Base-by-base conservation (phyloP, 2,797 vertebrate genomes). In the Cossypha heuglini region DNA sequence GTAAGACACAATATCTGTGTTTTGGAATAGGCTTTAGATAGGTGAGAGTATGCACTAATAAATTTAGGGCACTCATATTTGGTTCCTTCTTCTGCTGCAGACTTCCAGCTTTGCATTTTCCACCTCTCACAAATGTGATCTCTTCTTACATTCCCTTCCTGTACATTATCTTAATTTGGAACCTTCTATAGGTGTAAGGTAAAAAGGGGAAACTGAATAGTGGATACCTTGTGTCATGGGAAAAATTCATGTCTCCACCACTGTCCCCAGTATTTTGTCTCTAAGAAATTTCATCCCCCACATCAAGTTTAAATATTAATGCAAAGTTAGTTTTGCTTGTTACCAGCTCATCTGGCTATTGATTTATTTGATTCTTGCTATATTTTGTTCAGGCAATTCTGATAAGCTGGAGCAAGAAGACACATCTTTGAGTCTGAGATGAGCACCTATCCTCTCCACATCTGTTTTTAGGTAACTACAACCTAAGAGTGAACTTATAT, bases 181-280 rank as follows among this genome's bases (percentile, higher is more conserved):
- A 66, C 6, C 5, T 76, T 8, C 8, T 58, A 2, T 5, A 46
- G 19, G 7, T 26, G 11, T 77, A 64, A 68, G 5, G 14, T 43
- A 24, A 33, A 79, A 75, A 52, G 35, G 20, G 3, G n/a, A 79
- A 69, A 61, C 16, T 25, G 17, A 72, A 17, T 6, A 42, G 31
- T 15, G 21, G 61, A n/a, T 1, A 6, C 7, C 3, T 69, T 1
- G 1, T 13, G 8, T n/a, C 5, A 8, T 8, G 5, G 19, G 16
- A 45, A 14, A 54, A 87, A 21, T 46, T 85, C 11, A 2, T 76
- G 25, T 24, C 24, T 55, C 37, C 26, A 26, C 35, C 17, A 46
- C 35, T n/a, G 9, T 66, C 31, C 38, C 16, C 29, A 49, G 0
- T 46, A 29, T 8, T 55, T 79, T 29, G 14, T 1, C 16, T 62